Percentiles rank a stretch among this genome's conserved stretches.
Conservation (phyloP, 2,888 invertebrate genomes). For the Epirrhoe alternata region DNA sequence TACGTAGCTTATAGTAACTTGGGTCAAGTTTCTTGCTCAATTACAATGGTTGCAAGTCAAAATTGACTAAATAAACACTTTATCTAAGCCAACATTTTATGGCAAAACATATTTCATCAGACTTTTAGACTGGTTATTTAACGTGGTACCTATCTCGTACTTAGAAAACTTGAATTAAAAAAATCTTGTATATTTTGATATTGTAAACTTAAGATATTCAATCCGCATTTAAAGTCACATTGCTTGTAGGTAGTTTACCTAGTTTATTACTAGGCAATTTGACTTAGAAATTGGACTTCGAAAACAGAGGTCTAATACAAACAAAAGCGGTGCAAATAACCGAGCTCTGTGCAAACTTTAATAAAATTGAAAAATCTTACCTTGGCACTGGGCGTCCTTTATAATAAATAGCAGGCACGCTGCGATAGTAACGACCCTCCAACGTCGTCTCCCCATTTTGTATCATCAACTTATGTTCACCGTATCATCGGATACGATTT, state of each 20-base stretch:
- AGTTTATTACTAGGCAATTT: not conserved
- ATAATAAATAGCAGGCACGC: conserved; percentile 74
- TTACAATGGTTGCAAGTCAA: conserved; percentile 3
- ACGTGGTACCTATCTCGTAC: no score
- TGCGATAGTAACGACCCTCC: conserved; percentile 76
- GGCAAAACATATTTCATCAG: conserved; percentile 1
- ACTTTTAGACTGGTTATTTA: not conserved
- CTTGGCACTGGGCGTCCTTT: conserved; percentile 78
- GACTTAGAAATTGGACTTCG: not conserved
- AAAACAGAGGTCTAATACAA: not conserved
- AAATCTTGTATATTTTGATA: no score
- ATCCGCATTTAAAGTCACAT: no score
- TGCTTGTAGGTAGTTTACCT: no score
- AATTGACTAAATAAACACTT: conserved; percentile 2
- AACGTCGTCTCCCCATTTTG: conserved; percentile 79
- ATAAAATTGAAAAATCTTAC: conserved; percentile 52
- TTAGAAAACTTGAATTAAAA: no score
- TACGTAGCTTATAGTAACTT: conserved; percentile 2
- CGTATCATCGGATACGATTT: conserved; percentile 70
- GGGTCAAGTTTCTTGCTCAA: conserved; percentile 6
- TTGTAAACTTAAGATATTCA: no score
- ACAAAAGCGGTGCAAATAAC: not conserved
- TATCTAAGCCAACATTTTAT: not conserved
- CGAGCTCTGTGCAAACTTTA: not conserved
- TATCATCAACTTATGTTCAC: conserved; percentile 62